Evolutionary conservation across 2,888 invertebrate genomes (phyloP), one percentile per base, ranked within the genome.

Genomic region (Anticlea derivata): DNA sequence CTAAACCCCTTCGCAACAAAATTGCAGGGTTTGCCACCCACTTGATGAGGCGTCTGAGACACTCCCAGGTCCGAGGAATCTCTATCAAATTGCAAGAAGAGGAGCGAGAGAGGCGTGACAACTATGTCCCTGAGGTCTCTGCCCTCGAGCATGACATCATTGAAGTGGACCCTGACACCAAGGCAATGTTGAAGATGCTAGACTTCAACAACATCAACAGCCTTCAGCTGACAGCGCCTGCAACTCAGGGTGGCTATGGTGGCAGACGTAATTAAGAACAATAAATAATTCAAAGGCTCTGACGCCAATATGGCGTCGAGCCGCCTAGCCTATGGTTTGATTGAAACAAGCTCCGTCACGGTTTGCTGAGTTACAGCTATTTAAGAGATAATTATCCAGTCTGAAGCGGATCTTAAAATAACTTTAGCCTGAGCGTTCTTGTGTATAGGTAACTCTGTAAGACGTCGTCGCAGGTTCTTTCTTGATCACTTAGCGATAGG

Each of bases 11-110:
- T 63, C 94, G 99, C 68, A 99, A 99, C 89, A 98, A 99, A 92
- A 99, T 99, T 81, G 99, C 99, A 80, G 99, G 99, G 66, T 99
- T 99, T 90, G 98, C 99, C 55, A 99, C 99, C 58, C 99, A 99
- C 92, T 94, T 99, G 91, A 99, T 99, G 99, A 98, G 99, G 81
- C 95, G 99, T 75, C 95, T 99, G 67, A 96, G 99, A 74, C 96
- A 97, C 83, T 99, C 98, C 11, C 99, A 99, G 84, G 99, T 99
- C 13, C 94, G 99, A 74, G 99, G 99, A 61, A 99, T 99, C 85
- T 99, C 99, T 63, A 99, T 99, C 86, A 99, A 99, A 84, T 92
- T 99, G 66, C 99, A 99, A 90, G 99, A 99, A 86, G 99, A 99
- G 87, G 99, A 99, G 89, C 95, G 99, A 83, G 99, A 99, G 91